Evolutionary conservation across 2,888 invertebrate genomes (phyloP).

Genomic region (Pollenia amentaria): DNA sequence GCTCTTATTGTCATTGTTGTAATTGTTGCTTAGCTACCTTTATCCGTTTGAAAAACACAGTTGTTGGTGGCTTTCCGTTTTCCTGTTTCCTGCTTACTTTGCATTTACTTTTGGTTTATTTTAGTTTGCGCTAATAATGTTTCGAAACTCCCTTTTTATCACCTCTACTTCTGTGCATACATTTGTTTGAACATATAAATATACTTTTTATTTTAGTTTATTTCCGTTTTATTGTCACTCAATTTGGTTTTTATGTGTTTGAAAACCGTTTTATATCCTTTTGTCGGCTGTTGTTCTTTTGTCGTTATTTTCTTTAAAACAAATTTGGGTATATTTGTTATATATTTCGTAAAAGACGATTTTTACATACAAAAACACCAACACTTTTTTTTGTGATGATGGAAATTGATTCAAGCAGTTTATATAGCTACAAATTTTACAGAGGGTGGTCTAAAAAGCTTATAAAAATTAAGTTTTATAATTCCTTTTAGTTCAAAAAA

Average conservation of each 20-base stretch:
- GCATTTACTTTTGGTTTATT: conserved; percentile 17
- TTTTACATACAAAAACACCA: conserved; percentile 25
- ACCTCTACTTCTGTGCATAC: neutral
- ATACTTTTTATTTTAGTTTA: conserved; percentile 67
- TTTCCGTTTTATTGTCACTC: conserved; percentile 73
- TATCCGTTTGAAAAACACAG: conserved; percentile 56
- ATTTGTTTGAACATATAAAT: neutral
- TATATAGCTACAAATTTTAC: no score
- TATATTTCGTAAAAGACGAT: conserved; percentile 41
- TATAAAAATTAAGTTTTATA: no score
- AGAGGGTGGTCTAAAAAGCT: no score
- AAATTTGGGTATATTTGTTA: conserved; percentile 56
- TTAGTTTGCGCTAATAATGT: conserved; percentile 2
- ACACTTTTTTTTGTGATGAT: neutral
- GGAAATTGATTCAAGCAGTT: neutral
- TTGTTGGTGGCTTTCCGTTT: conserved; percentile 69
- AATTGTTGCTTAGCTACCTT: conserved; percentile 61
- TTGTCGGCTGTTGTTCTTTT: conserved; percentile 40
- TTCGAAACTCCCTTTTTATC: conserved; percentile 1
- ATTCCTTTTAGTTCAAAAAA: no score
- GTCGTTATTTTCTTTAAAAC: conserved; percentile 37
- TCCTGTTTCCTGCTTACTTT: conserved; percentile 63
- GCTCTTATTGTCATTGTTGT: conserved; percentile 33
- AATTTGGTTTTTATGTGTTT: conserved; percentile 69
- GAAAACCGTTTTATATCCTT: conserved; percentile 62